Percentiles rank a stretch among this genome's conserved stretches.
Conservation (phyloP, 2,113 vertebrate species). For the Clarias macrocephalus region DNA sequence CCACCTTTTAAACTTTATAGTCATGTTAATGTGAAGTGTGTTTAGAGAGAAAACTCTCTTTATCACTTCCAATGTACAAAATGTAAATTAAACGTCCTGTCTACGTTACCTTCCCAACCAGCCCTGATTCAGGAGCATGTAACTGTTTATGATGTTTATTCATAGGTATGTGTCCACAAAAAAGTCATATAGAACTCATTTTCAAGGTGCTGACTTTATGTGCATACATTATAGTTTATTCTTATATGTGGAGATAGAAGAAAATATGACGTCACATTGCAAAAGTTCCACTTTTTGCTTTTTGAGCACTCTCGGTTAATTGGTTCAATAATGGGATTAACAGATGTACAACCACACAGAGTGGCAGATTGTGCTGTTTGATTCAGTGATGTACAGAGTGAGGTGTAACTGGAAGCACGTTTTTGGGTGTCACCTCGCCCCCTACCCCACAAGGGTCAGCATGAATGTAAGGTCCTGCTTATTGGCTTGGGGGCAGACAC, state of each 20-base stretch:
- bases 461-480: conserved; percentile 42
- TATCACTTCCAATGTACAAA: too few species aligned
- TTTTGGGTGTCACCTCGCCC: conserved; percentile 1
- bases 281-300: conserved; percentile 1
- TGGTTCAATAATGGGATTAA: neutral
- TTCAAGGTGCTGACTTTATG: neutral
- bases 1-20: neutral
- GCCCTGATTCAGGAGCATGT: neutral
- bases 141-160: neutral
- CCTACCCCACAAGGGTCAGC: conserved; percentile 49
- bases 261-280: neutral
- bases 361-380: conserved; percentile 42
- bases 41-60: too few species aligned
- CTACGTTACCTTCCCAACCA: neutral
- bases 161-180: neutral
- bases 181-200: neutral
- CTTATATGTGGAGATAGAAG: neutral
- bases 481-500: conserved; percentile 80
- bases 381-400: conserved; percentile 17
- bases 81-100: neutral
- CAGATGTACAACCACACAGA: conserved; percentile 32
- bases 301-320: neutral
- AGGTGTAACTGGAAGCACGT: conserved; percentile 25
- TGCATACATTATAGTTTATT: neutral
- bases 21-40: too few species aligned